Conservation (phyloP, 2,797 vertebrate species). For the Borostomias antarcticus region DNA sequence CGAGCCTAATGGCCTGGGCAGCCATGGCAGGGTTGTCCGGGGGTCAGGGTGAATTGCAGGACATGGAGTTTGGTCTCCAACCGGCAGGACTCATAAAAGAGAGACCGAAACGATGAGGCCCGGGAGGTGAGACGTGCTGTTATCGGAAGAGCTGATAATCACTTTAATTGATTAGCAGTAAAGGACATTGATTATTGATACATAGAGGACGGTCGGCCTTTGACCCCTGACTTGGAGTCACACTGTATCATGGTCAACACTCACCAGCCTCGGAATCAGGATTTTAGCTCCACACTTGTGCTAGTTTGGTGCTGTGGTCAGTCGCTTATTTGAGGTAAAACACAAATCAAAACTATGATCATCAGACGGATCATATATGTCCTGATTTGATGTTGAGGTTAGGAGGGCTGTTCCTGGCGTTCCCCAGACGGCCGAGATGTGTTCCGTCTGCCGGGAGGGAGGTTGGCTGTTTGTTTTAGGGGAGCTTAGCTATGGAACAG, state of each 20-base stretch:
- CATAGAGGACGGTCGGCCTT: constrained; percentile 56
- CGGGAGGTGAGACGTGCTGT: constrained; percentile 63
- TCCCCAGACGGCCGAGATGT: too few species aligned
- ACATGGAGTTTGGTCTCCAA: constrained; percentile 70
- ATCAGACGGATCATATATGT: too few species aligned
- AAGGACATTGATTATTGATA: constrained; percentile 67
- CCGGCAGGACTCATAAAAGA: constrained; percentile 68
- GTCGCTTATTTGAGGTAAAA: too few species aligned
- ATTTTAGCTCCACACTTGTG: too few species aligned
- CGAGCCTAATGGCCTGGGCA: constrained; percentile 73
- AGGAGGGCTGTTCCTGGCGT: too few species aligned
- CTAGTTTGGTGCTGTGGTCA: too few species aligned
- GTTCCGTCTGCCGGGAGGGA: constrained; percentile 13
- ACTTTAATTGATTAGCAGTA: constrained; percentile 71
- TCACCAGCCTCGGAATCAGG: constrained; percentile 25
- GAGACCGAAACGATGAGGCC: constrained; percentile 29
- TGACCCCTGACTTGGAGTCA: constrained; percentile 44
- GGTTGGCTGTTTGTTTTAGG: constrained; percentile 74
- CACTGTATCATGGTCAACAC: constrained; percentile 9
- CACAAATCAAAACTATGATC: too few species aligned
- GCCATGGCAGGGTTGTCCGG: constrained; percentile 66
- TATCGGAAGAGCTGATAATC: constrained; percentile 66
- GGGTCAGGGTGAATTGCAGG: constrained; percentile 81
- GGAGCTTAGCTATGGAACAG: constrained; percentile 73
- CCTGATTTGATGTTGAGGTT: too few species aligned